A percentile compares a stretch with the other conserved stretches of the same genome.
These are phyloP conservation scores for Timandra comae DNA, from an alignment of 2,888 invertebrate genomes.

Conservation along the genomic window DNA sequence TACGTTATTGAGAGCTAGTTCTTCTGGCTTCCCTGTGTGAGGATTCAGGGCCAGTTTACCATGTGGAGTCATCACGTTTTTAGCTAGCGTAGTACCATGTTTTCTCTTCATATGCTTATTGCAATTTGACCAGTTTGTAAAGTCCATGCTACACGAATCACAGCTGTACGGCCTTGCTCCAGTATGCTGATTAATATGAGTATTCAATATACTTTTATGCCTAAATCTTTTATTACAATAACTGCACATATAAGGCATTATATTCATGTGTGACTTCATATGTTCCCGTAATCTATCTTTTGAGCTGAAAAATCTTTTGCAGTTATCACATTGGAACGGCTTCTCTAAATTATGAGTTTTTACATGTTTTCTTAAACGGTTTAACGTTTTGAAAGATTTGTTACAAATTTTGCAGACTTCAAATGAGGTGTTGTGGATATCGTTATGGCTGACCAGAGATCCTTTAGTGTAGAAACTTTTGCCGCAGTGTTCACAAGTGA, in stretches of 20 bases:
- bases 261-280: constrained; percentile 7
- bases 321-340: constrained; percentile 10
- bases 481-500: constrained; percentile 53
- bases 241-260: constrained; percentile 5
- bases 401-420: constrained; percentile 10
- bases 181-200: constrained; percentile 17
- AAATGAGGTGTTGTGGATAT: background rate
- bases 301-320: constrained; percentile 6
- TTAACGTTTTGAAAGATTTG: constrained; percentile 7
- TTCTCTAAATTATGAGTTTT: constrained; percentile 8
- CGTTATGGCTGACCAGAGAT: background rate
- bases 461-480: background rate
- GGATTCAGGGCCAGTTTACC: constrained; percentile 15
- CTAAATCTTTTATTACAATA: constrained; percentile 8
- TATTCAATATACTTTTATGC: constrained; percentile 8
- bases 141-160: constrained; percentile 13
- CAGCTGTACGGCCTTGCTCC: constrained; percentile 20
- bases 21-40: constrained; percentile 6
- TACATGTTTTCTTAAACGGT: constrained; percentile 9
- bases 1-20: background rate
- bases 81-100: constrained; percentile 15
- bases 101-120: constrained; percentile 23
- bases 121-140: constrained; percentile 22
- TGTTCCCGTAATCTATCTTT: constrained; percentile 11
- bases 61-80: constrained; percentile 12